Conservation (phyloP, 1,140 invertebrate species). For the Bombus ignitus region DNA sequence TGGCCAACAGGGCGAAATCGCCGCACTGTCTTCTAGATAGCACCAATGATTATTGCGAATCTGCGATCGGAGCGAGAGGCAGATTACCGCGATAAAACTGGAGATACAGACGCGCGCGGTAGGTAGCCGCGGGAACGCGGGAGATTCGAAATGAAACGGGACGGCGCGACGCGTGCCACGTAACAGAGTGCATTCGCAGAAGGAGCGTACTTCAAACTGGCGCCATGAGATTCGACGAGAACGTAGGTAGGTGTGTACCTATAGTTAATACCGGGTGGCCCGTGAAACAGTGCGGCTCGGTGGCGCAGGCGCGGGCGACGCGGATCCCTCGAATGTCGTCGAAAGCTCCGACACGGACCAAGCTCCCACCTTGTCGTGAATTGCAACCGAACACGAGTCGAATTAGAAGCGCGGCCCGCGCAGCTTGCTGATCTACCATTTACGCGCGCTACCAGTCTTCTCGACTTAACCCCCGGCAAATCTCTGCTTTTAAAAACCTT, state of each 20-base stretch:
- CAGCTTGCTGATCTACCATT: not conserved
- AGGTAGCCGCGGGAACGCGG: slow-evolving; percentile 5
- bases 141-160: slow-evolving; percentile 48
- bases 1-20: not conserved
- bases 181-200: slow-evolving; percentile 78
- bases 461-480: too few relatives aligned
- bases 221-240: slow-evolving; percentile 78
- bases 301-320: slow-evolving; percentile 71
- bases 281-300: slow-evolving; percentile 50
- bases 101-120: not conserved
- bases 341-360: slow-evolving; percentile 66
- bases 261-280: slow-evolving; percentile 66
- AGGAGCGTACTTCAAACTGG: slow-evolving; percentile 82
- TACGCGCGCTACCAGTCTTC: not conserved
- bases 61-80: not conserved
- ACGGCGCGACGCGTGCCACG: slow-evolving; percentile 43
- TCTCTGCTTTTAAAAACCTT: too few relatives aligned
- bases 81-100: not conserved
- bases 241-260: slow-evolving; percentile 74
- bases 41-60: not conserved
- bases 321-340: slow-evolving; percentile 67
- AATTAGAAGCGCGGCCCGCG: slow-evolving; percentile 30
- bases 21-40: not conserved
- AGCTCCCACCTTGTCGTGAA: slow-evolving; percentile 58
- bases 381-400: slow-evolving; percentile 36